Percentiles rank a stretch among this genome's conserved stretches.
Evolutionary conservation across 2,797 vertebrate species (phyloP).

Genomic region (Lutjanus campechanus): DNA sequence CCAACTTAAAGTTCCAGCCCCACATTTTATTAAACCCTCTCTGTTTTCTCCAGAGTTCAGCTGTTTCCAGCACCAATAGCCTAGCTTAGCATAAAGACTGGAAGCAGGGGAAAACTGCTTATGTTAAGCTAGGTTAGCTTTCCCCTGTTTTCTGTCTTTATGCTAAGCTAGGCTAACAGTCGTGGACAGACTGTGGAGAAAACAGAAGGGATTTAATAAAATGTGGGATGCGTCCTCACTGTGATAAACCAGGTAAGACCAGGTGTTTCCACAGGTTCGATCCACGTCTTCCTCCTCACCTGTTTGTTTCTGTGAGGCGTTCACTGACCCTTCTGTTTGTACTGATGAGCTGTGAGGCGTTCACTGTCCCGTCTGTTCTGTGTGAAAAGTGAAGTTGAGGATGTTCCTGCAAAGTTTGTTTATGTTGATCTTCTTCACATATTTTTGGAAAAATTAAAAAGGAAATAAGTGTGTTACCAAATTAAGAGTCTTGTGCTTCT

Average conservation of each 20-base stretch:
- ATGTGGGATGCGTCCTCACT: background rate
- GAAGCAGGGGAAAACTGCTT: too few species aligned
- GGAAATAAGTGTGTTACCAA: background rate
- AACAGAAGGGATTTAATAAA: background rate
- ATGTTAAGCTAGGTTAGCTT: too few species aligned
- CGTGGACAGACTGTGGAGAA: background rate
- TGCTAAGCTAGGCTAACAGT: background rate
- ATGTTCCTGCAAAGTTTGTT: conserved; percentile 1
- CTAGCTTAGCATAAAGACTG: background rate
- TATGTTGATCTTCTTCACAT: conserved; percentile 7
- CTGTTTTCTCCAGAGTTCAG: background rate
- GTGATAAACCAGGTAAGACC: conserved; percentile 4
- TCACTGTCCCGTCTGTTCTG: background rate
- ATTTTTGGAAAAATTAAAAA: conserved; percentile 25
- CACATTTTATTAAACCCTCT: background rate
- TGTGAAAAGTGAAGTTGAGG: background rate
- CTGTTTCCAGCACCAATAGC: background rate
- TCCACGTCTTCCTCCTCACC: conserved; percentile 13
- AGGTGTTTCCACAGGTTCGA: conserved; percentile 5
- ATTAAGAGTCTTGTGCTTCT: background rate
- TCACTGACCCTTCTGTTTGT: background rate
- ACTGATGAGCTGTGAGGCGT: background rate
- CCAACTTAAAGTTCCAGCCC: background rate
- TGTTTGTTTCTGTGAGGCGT: conserved; percentile 2
- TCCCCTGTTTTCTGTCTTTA: too few species aligned